Evolutionary conservation across 64 coral and sea anemone genomes (phyloP).

Genomic region (Montipora capricornis): DNA sequence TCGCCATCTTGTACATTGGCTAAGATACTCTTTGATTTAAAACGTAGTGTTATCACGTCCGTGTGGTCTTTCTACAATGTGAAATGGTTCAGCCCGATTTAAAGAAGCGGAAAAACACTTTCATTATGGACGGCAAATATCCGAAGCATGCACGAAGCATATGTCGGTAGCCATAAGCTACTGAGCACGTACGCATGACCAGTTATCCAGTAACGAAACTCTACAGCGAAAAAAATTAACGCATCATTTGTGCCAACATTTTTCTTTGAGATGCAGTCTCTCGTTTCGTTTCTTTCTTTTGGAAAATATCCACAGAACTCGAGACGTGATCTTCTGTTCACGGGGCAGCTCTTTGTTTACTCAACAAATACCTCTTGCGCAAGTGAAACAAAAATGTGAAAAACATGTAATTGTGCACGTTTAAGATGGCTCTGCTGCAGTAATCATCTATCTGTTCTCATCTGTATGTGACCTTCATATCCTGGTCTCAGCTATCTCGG

Average conservation of each 20-base stretch:
- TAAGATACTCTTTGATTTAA: too few species aligned
- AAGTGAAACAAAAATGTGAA: background rate
- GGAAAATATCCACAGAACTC: background rate
- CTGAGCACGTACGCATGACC: background rate
- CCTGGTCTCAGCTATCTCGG: too few species aligned
- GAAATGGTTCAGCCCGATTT: background rate
- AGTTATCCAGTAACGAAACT: too few species aligned
- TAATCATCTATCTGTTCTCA: too few species aligned
- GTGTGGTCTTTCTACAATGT: too few species aligned
- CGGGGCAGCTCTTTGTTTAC: constrained; percentile 18
- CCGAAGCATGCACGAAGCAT: background rate
- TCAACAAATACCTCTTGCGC: constrained; percentile 24
- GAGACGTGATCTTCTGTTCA: constrained; percentile 11
- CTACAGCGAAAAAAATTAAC: background rate
- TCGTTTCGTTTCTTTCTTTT: background rate
- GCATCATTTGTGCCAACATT: background rate
- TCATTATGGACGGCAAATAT: background rate
- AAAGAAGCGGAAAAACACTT: background rate
- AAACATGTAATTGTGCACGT: background rate
- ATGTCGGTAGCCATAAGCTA: background rate
- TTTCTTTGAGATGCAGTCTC: background rate
- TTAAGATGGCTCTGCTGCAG: too few species aligned
- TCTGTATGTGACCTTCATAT: too few species aligned
- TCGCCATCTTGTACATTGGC: too few species aligned
- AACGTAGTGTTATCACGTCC: too few species aligned